Evolutionary conservation across 2,888 invertebrate genomes (phyloP), one percentile per base, ranked within the genome.

Genomic region (Drosophila yooni): DNA sequence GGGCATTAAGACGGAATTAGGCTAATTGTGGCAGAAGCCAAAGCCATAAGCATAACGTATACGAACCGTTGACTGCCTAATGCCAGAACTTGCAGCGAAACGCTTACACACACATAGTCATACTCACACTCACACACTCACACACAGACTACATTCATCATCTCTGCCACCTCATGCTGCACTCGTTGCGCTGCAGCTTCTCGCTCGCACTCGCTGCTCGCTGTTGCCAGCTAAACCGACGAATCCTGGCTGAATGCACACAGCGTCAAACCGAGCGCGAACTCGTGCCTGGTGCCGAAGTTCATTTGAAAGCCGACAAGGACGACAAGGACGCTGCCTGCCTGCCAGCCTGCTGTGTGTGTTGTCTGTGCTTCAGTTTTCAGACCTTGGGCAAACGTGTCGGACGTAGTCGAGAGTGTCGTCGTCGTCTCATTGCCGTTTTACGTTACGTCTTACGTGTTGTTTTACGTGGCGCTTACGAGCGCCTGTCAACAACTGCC

Each of bases 371-470:
- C 40, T 88, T 91, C 87, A 92, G 92, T 92, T 87, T 83, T 83
- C 90, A 89, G 83, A 91, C 85, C 89, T 89, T 91, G 89, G 92
- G 80, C 92, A 83, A 88, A 85, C 90, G 90, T 86, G 87, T 87
- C 91, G 91, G 87, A 90, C 84, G 90, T 85, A 43, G 56, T 65
- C 61, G 76, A 57, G 40, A 56, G 57, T 56, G 27, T 66, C 70
- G 62, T 70, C 46, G 38, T 58, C 62, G 68, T 63, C 51, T 51
- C 64, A 60, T 52, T 48, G 52, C 27, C 68, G 57, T 67, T 56
- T 83, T 83, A 86, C 84, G 89, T 87, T 63, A 76, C 82, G 76
- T 71, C 72, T 83, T 79, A 81, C 90, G 90, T 82, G 52, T 46
- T 38, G 52, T 57, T 63, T 68, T 40, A 71, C 67, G 67, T 60